A percentile compares a stretch with the other conserved stretches of the same genome.
Evolutionary conservation across 2,888 invertebrate genomes (phyloP).

Genomic region (Clunio marinus): DNA sequence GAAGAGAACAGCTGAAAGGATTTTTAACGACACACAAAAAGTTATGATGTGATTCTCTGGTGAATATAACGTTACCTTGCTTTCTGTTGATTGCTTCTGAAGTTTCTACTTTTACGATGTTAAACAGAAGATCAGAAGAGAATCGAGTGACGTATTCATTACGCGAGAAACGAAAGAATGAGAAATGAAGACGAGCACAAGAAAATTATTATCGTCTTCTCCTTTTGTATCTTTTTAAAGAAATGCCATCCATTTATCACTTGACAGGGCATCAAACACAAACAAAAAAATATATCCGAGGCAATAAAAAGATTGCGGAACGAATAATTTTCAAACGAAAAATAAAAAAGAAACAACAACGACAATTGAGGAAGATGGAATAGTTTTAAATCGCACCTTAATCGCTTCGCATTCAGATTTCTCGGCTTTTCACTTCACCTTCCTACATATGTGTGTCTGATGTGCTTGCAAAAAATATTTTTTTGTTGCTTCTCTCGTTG

Average conservation of each 20-base stretch:
- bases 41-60: too few species aligned
- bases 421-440: neutral
- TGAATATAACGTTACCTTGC: too few species aligned
- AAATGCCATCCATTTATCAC: slow-evolving; percentile 34
- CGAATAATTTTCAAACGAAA: neutral
- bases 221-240: slow-evolving; percentile 23
- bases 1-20: neutral
- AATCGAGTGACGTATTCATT: neutral
- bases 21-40: too few species aligned
- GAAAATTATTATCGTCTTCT: neutral
- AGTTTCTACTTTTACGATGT: too few species aligned
- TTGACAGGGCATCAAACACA: neutral
- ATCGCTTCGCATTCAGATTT: slow-evolving; percentile 11
- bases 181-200: neutral
- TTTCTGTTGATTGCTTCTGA: too few species aligned
- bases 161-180: neutral
- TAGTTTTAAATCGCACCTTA: slow-evolving; percentile 38
- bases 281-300: slow-evolving; percentile 8
- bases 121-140: too few species aligned
- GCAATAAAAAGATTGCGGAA: neutral
- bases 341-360: slow-evolving; percentile 1
- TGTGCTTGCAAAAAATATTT: neutral
- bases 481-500: slow-evolving; percentile 28
- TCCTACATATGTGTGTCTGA: neutral
- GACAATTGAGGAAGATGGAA: slow-evolving; percentile 28